Conservation (phyloP, 2,888 invertebrate genomes). For the Cylloceria caligata region DNA sequence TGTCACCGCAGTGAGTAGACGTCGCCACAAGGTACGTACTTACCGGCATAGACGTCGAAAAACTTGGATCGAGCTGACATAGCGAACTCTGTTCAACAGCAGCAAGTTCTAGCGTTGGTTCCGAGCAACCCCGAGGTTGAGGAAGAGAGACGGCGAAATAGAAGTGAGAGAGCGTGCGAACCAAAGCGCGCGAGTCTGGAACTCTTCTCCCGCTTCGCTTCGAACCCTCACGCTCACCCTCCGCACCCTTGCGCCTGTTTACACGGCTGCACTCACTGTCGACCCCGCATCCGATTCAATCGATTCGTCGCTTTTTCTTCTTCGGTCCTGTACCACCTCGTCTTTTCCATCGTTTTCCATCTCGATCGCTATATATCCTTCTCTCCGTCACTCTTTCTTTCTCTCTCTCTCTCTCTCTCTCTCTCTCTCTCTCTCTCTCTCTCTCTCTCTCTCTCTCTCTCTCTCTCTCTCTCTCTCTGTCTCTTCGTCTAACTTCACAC, state of each 20-base stretch:
- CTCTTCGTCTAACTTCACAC: conserved; percentile 31
- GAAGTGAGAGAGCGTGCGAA: neutral
- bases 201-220: conserved; percentile 44
- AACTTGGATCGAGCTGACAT: conserved; percentile 61
- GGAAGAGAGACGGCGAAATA: neutral
- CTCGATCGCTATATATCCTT: conserved; percentile 14
- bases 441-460: conserved; percentile 10
- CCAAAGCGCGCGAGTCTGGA: conserved; percentile 9
- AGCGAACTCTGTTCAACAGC: conserved; percentile 38
- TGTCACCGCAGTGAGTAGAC: neutral
- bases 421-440: neutral
- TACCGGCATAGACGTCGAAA: conserved; percentile 33
- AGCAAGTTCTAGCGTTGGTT: conserved; percentile 20
- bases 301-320: conserved; percentile 44
- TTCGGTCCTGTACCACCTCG: neutral
- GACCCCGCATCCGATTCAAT: conserved; percentile 60
- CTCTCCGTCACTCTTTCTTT: neutral
- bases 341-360: conserved; percentile 23
- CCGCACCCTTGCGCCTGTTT: conserved; percentile 50
- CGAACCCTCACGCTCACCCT: neutral
- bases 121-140: conserved; percentile 9
- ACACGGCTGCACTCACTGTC: conserved; percentile 59
- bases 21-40: conserved; percentile 24
- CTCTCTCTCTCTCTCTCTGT: conserved; percentile 5
- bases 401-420: conserved; percentile 25